Evolutionary conservation across 2,797 vertebrate genomes (phyloP).

Genomic region (Crossoptilon crossoptilon): DNA sequence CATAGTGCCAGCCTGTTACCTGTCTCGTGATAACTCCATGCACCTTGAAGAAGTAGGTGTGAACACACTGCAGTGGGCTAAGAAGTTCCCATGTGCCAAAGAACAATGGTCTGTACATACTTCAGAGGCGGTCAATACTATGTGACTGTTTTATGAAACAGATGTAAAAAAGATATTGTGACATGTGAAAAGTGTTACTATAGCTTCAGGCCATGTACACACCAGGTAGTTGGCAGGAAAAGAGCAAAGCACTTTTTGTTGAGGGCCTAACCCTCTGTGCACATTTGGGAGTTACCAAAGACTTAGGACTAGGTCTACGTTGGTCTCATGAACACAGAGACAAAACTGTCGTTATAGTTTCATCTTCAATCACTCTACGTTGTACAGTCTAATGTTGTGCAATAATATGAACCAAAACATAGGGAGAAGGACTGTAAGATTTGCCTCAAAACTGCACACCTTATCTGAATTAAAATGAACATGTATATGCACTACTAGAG

Average conservation of each 20-base stretch:
- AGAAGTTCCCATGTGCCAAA: not conserved
- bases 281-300: not conserved
- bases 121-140: not conserved
- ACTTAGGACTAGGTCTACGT: not conserved
- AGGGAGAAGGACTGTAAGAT: not conserved
- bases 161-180: not conserved
- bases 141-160: not conserved
- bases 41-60: not conserved
- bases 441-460: not conserved
- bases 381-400: not conserved
- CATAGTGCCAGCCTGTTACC: not conserved
- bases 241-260: not conserved
- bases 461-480: not conserved
- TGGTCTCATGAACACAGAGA: not conserved
- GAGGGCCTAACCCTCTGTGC: not conserved
- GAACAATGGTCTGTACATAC: rapidly evolving
- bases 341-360: not conserved
- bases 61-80: rapidly evolving
- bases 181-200: not conserved
- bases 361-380: not conserved
- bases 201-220: rapidly evolving
- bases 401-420: not conserved
- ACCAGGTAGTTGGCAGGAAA: not conserved
- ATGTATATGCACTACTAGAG: not conserved
- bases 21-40: rapidly evolving